These are phyloP conservation scores for Podarcis raffonei DNA, from an alignment of 2,113 vertebrate species.

Conservation along the genomic window DNA sequence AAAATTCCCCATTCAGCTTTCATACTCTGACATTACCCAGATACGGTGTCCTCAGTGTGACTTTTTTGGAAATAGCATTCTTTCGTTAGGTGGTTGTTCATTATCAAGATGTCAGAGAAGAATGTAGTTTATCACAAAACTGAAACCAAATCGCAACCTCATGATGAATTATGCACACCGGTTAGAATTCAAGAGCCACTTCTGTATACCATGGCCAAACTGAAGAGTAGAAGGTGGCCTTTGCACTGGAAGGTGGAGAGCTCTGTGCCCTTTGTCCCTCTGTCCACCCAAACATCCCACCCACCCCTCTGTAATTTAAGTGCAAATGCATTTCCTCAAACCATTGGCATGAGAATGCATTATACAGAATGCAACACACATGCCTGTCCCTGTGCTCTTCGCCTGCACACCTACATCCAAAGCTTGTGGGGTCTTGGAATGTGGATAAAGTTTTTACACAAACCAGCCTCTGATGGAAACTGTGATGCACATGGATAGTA, in stretches of 20 bases:
- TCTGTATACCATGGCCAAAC: neutral
- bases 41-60: neutral
- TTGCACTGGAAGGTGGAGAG: neutral
- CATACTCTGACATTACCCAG: rapidly evolving
- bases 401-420: too few relatives aligned
- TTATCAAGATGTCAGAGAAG: neutral
- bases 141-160: neutral
- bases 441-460: neutral
- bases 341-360: too few relatives aligned
- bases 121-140: neutral
- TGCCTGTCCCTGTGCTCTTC: neutral
- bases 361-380: neutral
- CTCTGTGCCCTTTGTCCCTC: neutral
- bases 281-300: neutral
- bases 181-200: rapidly evolving
- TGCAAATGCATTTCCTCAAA: neutral
- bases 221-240: neutral
- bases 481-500: neutral
- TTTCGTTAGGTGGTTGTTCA: neutral
- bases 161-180: rapidly evolving
- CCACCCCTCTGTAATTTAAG: neutral
- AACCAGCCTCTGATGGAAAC: neutral
- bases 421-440: neutral
- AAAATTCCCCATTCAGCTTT: neutral
- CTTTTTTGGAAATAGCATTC: neutral